phyloP scores from a whole-genome alignment of 2,113 vertebrate genomes.

The Pelecanus crispus region DNA sequence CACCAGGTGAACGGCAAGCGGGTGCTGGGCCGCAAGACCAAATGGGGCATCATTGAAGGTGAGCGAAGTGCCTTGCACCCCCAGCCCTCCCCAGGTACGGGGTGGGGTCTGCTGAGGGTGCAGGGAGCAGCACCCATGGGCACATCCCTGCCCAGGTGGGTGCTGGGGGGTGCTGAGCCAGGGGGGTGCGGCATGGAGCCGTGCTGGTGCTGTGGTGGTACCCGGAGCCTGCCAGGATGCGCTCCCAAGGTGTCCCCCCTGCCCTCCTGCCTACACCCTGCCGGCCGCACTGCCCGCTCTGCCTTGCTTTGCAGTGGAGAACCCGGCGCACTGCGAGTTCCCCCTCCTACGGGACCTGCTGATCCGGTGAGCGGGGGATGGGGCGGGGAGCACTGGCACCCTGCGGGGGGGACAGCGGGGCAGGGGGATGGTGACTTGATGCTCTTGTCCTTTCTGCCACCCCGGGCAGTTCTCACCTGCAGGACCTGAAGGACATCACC shows the following conservation, averaged over 20 bases:
- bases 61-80: background rate
- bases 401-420: rapidly evolving
- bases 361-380: conserved; percentile 81
- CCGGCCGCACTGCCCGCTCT: background rate
- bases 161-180: background rate
- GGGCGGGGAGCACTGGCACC: rapidly evolving
- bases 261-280: background rate
- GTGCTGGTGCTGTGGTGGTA: rapidly evolving
- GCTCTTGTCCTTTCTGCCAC: background rate
- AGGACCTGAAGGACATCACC: conserved; percentile 96
- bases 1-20: conserved; percentile 91
- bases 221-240: rapidly evolving
- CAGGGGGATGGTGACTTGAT: background rate
- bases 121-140: background rate
- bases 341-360: conserved; percentile 88
- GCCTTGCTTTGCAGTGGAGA: conserved; percentile 84
- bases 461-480: conserved; percentile 82
- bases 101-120: rapidly evolving
- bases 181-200: background rate
- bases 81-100: rapidly evolving
- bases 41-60: conserved; percentile 98
- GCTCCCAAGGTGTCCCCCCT: rapidly evolving
- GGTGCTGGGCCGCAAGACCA: conserved; percentile 93
- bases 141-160: background rate
- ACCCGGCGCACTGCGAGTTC: conserved; percentile 89